phyloP scores from a whole-genome alignment of 2,113 vertebrate genomes.

The Spheniscus mendiculus region DNA sequence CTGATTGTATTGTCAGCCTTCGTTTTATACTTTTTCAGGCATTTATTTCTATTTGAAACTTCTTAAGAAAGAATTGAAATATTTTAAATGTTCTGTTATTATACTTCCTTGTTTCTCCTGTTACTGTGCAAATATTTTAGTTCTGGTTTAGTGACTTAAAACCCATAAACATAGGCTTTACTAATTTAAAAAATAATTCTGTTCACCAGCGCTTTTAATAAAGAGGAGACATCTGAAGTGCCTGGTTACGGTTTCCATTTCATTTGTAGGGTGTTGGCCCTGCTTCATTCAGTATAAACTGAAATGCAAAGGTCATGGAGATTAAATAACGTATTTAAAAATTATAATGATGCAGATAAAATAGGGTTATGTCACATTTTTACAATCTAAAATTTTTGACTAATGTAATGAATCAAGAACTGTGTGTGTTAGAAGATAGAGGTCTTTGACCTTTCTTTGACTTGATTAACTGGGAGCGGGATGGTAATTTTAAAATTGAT shows the following conservation, averaged over 20 bases:
- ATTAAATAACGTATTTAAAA: constrained; percentile 62
- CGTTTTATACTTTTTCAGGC: background rate
- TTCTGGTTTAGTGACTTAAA: background rate
- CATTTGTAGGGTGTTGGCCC: background rate
- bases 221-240: background rate
- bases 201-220: background rate
- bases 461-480: constrained; percentile 81
- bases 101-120: background rate
- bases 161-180: background rate
- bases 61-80: background rate
- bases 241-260: background rate
- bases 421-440: constrained; percentile 81
- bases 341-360: constrained; percentile 11
- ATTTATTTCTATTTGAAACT: background rate
- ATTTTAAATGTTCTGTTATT: background rate
- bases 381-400: constrained; percentile 54
- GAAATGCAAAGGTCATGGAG: constrained; percentile 51
- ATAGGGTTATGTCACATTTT: constrained; percentile 43
- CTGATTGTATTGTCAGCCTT: background rate
- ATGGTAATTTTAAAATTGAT: constrained; percentile 84
- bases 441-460: constrained; percentile 87
- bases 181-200: background rate
- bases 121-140: background rate
- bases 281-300: background rate
- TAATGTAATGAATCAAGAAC: constrained; percentile 60